Evolutionary conservation across 2,797 vertebrate genomes (phyloP).

Genomic region (Malurus leucopterus): DNA sequence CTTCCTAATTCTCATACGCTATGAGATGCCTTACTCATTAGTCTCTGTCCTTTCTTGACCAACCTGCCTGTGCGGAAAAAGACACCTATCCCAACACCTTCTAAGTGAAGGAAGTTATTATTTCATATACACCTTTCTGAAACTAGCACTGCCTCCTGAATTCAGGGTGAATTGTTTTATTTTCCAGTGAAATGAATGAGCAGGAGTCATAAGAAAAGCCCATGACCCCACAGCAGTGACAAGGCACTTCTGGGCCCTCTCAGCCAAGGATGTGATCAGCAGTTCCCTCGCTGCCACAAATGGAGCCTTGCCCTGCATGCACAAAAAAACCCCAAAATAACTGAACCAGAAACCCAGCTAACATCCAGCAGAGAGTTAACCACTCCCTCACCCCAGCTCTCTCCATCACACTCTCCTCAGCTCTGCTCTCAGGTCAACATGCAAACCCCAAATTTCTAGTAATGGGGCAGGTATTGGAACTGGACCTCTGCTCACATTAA

Average conservation of each 20-base stretch:
- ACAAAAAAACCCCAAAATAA: not conserved
- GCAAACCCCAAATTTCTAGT: not conserved
- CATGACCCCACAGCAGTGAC: not conserved
- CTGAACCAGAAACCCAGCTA: not conserved
- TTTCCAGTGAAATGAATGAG: not conserved
- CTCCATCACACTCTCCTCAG: not conserved
- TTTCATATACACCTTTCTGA: not conserved
- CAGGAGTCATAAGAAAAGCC: not conserved
- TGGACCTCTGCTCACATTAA: not conserved
- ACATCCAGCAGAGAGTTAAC: not conserved
- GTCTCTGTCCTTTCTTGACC: not conserved
- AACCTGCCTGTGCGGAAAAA: not conserved
- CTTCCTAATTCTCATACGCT: not conserved
- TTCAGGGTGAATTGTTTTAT: not conserved
- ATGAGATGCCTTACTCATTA: not conserved
- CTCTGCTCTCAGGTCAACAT: not conserved
- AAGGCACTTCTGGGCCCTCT: not conserved
- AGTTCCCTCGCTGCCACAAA: not conserved
- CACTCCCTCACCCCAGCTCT: not conserved
- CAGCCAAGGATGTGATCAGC: not conserved
- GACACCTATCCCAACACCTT: not conserved
- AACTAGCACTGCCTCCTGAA: not conserved
- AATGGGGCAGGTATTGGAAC: not conserved
- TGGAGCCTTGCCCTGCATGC: not conserved
- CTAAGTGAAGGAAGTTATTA: not conserved